Conservation (phyloP, 2,797 vertebrate species). For the Alca torda region DNA sequence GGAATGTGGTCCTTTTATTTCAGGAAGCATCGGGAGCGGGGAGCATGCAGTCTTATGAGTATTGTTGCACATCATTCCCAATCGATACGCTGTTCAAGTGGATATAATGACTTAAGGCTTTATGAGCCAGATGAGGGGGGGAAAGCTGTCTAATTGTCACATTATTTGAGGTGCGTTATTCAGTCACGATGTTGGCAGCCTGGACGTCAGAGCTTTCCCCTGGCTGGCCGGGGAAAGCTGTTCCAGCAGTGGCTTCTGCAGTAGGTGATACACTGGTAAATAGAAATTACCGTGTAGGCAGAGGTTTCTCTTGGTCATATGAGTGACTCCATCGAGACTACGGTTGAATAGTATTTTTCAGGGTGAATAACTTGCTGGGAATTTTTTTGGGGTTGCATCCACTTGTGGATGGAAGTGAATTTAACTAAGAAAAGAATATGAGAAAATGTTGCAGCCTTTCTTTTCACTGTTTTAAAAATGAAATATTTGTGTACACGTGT, state of each 20-base stretch:
- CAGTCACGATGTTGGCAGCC: background rate
- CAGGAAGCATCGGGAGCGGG: no score
- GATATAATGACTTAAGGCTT: background rate
- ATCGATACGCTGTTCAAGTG: fast-evolving
- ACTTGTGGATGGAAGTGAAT: background rate
- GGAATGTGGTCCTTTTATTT: background rate
- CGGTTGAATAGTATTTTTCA: background rate
- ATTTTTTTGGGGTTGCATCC: background rate
- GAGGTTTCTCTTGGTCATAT: background rate
- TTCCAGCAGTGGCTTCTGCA: background rate
- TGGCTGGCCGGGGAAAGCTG: background rate
- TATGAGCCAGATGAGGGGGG: background rate
- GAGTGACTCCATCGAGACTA: fast-evolving
- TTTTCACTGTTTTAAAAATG: background rate
- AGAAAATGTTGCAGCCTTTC: background rate
- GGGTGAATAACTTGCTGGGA: background rate
- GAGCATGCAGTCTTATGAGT: no score
- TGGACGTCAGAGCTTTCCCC: background rate
- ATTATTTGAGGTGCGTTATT: background rate
- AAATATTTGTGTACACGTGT: fast-evolving
- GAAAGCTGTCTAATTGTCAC: background rate
- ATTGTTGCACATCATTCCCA: background rate
- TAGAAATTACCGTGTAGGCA: background rate
- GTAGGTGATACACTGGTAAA: background rate
- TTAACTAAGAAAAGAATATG: background rate